Evolutionary conservation across 2,888 invertebrate species (phyloP), one percentile per base, ranked within the genome.

Genomic region (Aporophyla nigra): DNA sequence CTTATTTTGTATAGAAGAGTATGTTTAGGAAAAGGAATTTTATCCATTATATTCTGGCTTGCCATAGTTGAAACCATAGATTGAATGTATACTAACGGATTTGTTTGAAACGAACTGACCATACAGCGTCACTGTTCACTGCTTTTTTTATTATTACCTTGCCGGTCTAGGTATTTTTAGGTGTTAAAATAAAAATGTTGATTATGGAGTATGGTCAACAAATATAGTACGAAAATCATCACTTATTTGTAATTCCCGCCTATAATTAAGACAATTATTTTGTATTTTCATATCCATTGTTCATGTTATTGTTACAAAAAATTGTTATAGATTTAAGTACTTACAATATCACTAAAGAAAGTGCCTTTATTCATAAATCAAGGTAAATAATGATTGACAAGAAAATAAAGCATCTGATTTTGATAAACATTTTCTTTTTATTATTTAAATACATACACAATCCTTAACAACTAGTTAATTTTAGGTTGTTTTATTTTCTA

Each of bases 321-420:
- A 24, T 51, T 69, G 27, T 71, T 62, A 49, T 63, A 67, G 80
- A 1, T 51, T 73, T 67, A 77, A 68, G 72, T 81, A 27, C 54
- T 27, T 81, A 67, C 3, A 54, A 74, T 53, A 71, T 59, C 5
- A n/a, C 21, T 75, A 62, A 54, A 43, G 1, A 73, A 67, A 69
- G 70, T 84, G 74, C 74, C 78, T 74, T 61, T 63, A 46, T 80
- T 84, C 40, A 72, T 80, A 77, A 83, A 69, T 74, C 68, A 58
- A 78, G 74, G 72, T 84, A 63, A 78, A 69, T 40, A 14, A 61
- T 43, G 46, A 85, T 74, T 74, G 73, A 78, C 65, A 59, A 71
- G 21, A 70, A 82, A 85, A 82, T 85, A 78, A 84, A 86, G 62
- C 24, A 73, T 65, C 63, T 73, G 59, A 73, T 82, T 79, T 63